Evolutionary conservation across 2,888 invertebrate genomes (phyloP).

Genomic region (Epinotia nisella): DNA sequence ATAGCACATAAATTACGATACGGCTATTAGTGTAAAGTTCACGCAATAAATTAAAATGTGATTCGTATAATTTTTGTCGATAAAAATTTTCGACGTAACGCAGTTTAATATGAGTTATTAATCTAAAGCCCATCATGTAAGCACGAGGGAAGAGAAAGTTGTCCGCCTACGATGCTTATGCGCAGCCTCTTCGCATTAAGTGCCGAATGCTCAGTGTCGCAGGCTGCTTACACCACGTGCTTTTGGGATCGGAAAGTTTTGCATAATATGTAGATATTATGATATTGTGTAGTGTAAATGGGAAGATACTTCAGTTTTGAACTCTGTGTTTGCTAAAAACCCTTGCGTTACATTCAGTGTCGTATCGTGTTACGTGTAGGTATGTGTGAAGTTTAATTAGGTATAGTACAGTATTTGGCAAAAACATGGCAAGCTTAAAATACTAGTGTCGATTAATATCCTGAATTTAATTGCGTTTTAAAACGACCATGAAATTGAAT

Average conservation of each 20-base stretch:
- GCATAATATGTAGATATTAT: slow-evolving; percentile 16
- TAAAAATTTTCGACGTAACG: slow-evolving; percentile 25
- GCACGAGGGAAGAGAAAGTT: slow-evolving; percentile 74
- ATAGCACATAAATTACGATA: slow-evolving; percentile 17
- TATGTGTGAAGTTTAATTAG: slow-evolving; percentile 3
- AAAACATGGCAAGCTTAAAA: not conserved
- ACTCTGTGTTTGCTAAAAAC: not conserved
- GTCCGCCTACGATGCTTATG: slow-evolving; percentile 67
- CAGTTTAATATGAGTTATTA: slow-evolving; percentile 33
- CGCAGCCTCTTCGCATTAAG: slow-evolving; percentile 58
- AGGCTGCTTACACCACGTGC: slow-evolving; percentile 46
- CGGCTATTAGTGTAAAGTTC: slow-evolving; percentile 23
- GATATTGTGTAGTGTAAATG: not conserved
- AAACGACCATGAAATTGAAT: slow-evolving; percentile 41
- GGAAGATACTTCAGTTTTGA: not conserved
- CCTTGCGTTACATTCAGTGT: not conserved
- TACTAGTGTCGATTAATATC: slow-evolving; percentile 29
- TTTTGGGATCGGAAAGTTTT: slow-evolving; percentile 21
- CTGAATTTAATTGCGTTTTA: slow-evolving; percentile 35
- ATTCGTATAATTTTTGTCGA: slow-evolving; percentile 31
- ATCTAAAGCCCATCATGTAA: slow-evolving; percentile 45
- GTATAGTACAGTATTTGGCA: not conserved
- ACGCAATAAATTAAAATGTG: slow-evolving; percentile 24
- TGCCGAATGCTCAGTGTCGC: slow-evolving; percentile 53
- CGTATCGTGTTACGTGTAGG: slow-evolving; percentile 1